Evolutionary conservation across 2,797 vertebrate species (phyloP).

Genomic region (Lagodon rhomboides): DNA sequence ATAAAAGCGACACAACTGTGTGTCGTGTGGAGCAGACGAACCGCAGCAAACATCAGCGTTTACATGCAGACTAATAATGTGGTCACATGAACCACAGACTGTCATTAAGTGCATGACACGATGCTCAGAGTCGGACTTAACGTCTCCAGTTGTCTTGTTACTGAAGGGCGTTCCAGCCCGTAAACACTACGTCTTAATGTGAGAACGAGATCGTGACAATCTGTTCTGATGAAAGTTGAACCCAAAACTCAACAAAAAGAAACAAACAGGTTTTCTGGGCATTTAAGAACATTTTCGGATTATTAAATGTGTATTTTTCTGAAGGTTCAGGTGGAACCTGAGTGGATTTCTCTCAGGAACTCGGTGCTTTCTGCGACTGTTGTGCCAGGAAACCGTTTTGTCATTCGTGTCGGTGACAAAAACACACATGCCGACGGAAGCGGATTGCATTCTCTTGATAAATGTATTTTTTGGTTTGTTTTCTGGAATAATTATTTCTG

Average conservation of each 20-base stretch:
- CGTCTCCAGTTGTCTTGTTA: neutral
- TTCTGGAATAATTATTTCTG: no score
- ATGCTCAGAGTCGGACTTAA: neutral
- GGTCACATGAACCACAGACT: constrained; percentile 6
- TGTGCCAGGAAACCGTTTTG: no score
- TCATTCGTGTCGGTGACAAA: no score
- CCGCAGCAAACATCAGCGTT: neutral
- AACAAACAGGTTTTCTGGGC: neutral
- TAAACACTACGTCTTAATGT: neutral
- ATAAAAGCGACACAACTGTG: constrained; percentile 7
- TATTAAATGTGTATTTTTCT: neutral
- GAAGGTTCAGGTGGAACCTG: neutral
- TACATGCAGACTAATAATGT: neutral
- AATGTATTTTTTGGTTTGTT: no score
- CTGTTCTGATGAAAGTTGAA: neutral
- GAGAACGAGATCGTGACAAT: neutral
- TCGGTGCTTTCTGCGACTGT: no score
- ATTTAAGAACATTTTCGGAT: neutral
- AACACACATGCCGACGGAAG: no score
- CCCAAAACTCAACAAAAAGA: neutral
- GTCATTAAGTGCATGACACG: neutral
- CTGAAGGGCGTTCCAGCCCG: constrained; percentile 6
- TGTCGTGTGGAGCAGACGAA: neutral
- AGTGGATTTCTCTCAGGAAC: no score
- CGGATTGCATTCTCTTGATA: no score